These are phyloP conservation scores for Madoqua kirkii DNA, from an alignment of 2,113 vertebrate species.

Conservation along the genomic window DNA sequence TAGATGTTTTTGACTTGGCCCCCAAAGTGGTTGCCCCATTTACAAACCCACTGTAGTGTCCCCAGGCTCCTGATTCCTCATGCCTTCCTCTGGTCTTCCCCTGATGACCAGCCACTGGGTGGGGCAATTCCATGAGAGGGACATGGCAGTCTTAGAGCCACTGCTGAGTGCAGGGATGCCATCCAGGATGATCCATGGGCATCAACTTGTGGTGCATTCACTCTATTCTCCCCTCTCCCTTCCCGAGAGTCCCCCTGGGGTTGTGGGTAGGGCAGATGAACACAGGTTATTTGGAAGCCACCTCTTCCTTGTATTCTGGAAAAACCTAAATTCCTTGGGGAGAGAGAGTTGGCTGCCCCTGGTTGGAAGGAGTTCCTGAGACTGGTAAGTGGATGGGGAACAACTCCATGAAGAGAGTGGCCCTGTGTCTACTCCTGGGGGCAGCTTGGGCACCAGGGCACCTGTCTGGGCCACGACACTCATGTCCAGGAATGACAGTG, in stretches of 20 bases:
- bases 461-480: not conserved
- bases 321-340: not conserved
- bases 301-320: not conserved
- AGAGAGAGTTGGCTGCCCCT: not conserved
- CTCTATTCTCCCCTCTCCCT: accelerated
- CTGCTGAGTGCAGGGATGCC: not conserved
- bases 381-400: not conserved
- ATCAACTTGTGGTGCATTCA: not conserved
- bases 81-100: accelerated
- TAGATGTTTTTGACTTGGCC: not conserved
- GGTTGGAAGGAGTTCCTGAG: not conserved
- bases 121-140: not conserved
- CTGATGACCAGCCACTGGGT: not conserved
- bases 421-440: not conserved
- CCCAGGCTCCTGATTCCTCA: accelerated
- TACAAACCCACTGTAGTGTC: accelerated
- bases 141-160: not conserved
- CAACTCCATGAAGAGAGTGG: not conserved
- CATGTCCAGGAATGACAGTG: not conserved
- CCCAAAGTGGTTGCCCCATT: not conserved
- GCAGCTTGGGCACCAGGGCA: not conserved
- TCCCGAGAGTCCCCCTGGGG: not conserved
- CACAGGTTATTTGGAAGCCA: not conserved
- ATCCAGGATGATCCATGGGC: too few species aligned
- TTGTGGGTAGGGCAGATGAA: not conserved